Conservation (phyloP, 2,797 vertebrate species). For the Novumbra hubbsi region DNA sequence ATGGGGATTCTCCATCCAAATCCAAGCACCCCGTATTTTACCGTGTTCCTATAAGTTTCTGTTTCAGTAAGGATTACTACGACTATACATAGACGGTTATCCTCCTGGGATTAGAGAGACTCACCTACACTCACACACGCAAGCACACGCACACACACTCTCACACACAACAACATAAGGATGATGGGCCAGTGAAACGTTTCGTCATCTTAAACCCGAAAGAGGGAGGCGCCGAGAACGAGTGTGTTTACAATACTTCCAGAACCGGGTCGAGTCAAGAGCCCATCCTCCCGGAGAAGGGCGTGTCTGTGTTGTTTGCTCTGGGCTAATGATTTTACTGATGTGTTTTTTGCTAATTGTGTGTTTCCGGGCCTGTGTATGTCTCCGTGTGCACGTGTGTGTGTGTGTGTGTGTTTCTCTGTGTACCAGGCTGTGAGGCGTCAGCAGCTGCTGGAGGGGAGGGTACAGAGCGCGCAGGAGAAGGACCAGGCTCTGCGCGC, state of each 20-base stretch:
- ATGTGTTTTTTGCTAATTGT: neutral
- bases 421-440: conserved; percentile 80
- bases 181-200: conserved; percentile 31
- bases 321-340: neutral
- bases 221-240: neutral
- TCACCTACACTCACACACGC: conserved; percentile 3
- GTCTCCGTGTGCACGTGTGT: neutral
- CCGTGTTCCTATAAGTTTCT: neutral
- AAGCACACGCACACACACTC: neutral
- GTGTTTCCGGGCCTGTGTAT: neutral
- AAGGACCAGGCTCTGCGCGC: conserved; percentile 85
- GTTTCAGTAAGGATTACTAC: conserved; percentile 39
- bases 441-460: conserved; percentile 87
- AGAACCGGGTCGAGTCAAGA: conserved; percentile 36
- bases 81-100: conserved; percentile 62
- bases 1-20: no score
- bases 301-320: neutral
- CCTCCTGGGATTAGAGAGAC: conserved; percentile 43
- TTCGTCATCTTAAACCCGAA: neutral
- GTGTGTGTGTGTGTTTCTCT: conserved; percentile 25
- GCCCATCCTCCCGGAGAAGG: conserved; percentile 43
- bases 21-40: no score
- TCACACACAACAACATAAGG: conserved; percentile 28
- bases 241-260: neutral
- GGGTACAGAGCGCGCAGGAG: conserved; percentile 86